Percentiles rank a stretch among this genome's conserved stretches.
Conservation (phyloP, 2,797 vertebrate genomes). For the Pseudochaenichthys georgianus region DNA sequence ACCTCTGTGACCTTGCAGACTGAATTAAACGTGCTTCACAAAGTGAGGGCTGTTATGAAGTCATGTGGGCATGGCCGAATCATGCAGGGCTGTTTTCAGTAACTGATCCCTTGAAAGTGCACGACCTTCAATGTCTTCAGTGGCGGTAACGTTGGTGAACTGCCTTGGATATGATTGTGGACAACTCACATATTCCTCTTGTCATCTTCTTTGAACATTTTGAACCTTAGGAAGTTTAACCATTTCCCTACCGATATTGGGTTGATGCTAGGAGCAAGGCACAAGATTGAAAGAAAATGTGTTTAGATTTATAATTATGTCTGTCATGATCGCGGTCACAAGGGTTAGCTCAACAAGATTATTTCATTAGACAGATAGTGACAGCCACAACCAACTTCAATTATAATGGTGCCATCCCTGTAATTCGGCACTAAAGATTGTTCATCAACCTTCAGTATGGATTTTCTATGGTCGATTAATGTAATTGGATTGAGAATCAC, state of each 20-base stretch:
- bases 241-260: neutral
- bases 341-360: constrained; percentile 77
- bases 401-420: constrained; percentile 76
- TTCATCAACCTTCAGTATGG: constrained; percentile 80
- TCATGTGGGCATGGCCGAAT: constrained; percentile 48
- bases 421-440: constrained; percentile 82
- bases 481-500: constrained; percentile 82
- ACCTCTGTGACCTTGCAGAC: constrained; percentile 79
- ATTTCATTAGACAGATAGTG: constrained; percentile 78
- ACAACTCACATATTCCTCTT: constrained; percentile 36
- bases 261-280: constrained; percentile 30
- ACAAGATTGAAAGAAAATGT: constrained; percentile 27
- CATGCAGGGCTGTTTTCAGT: constrained; percentile 49
- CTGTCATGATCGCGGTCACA: constrained; percentile 72
- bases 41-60: constrained; percentile 56
- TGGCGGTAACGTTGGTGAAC: constrained; percentile 33
- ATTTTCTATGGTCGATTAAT: constrained; percentile 81
- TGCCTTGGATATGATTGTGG: constrained; percentile 28
- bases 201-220: constrained; percentile 25
- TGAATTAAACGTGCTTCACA: constrained; percentile 67
- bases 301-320: constrained; percentile 58
- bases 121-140: constrained; percentile 66
- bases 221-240: constrained; percentile 1
- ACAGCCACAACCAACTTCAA: constrained; percentile 80
- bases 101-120: constrained; percentile 47